Conservation (phyloP, 2,888 invertebrate genomes). For the Hedychridium roseum region DNA sequence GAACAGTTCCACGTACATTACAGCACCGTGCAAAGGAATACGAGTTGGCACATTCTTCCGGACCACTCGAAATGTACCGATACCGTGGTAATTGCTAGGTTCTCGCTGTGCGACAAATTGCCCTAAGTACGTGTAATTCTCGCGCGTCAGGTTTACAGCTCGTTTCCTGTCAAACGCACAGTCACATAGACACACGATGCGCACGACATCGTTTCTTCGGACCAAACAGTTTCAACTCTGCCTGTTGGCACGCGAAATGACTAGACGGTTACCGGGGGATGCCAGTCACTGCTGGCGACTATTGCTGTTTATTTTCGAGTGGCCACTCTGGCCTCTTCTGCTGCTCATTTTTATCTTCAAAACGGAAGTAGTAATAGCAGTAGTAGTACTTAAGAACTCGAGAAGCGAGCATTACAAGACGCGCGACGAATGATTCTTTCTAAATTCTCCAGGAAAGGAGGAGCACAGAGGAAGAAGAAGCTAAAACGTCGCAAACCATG, state of each 20-base stretch:
- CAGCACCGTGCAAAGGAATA: constrained; percentile 11
- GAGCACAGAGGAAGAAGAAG: no score
- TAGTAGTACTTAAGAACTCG: no score
- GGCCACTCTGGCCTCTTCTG: constrained; percentile 25
- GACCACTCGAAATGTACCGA: constrained; percentile 18
- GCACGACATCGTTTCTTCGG: constrained; percentile 4
- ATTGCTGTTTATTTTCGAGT: constrained; percentile 18
- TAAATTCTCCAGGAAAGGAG: no score
- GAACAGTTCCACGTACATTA: no score
- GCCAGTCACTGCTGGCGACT: no score
- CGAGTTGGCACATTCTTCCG: constrained; percentile 5
- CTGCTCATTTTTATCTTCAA: not conserved
- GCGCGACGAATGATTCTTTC: no score
- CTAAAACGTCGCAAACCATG: no score
- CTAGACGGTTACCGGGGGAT: constrained; percentile 11
- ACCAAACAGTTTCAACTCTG: constrained; percentile 20
- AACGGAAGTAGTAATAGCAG: no score
- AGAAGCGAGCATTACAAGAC: no score
- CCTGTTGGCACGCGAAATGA: constrained; percentile 22
- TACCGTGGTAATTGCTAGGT: constrained; percentile 13
- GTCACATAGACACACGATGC: not conserved
- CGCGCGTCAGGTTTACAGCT: constrained; percentile 50
- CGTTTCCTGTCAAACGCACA: constrained; percentile 42
- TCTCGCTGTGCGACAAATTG: constrained; percentile 33
- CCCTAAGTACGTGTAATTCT: no score